Base-by-base conservation (phyloP, 2,797 vertebrate species). In the Epinephelus coioides region DNA sequence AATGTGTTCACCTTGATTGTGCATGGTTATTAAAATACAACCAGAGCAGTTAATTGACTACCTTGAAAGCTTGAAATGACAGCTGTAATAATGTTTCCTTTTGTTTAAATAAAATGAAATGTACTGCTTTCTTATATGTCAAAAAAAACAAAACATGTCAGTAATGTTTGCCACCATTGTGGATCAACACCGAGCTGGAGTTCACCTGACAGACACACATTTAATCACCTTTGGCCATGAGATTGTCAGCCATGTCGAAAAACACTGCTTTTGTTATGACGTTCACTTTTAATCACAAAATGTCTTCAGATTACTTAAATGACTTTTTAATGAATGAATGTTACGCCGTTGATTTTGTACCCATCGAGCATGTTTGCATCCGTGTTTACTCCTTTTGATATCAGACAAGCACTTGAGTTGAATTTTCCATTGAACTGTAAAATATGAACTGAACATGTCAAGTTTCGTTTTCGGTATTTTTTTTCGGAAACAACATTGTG, bases 11-110 rank as follows among this genome's bases (percentile, higher is more conserved):
- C 49, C 38, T 75, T 69, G 68, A 85, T 81, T 88, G 79, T 91
- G 93, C 93, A 94, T 90, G 92, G 91, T 87, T 88, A 68, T 81
- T 76, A 56, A 76, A 81, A 86, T 17, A 72, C 50, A 82, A 84
- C 75, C 69, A 76, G 53, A 86, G 63, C 79, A 76, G 50, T 67
- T 76, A 62, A 61, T 30, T 69, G 69, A 69, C 46, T 59, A 78
- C 84, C 76, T 50, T 82, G 34, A 91, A 86, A 81, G 68, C 81
- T 85, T 83, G 78, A 69, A 81, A 64, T 83, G 65, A 68, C 68
- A 81, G 83, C 79, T 71, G 71, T 77, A 67, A 64, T 86, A 74
- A 69, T 81, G 70, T 66, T 64, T 69, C 47, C 73, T 68, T 78
- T 67, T 76, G 27, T 83, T 69, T 69, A 7, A 23, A 27, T 40